phyloP scores from a whole-genome alignment of 2,888 invertebrate species.

The Cataglyphis livida region DNA sequence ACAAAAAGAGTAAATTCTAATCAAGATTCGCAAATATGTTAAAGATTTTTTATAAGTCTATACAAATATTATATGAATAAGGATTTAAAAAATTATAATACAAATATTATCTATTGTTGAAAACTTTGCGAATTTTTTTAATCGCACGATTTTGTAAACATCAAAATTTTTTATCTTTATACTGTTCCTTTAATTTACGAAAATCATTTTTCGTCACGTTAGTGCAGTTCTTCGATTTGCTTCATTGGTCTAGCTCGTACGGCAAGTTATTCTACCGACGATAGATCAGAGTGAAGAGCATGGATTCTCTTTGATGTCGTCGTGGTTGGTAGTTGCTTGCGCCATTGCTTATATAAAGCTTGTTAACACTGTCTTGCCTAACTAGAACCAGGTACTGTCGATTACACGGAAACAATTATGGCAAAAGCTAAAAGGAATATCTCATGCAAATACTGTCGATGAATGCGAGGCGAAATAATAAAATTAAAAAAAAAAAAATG shows the following conservation, averaged over 20 bases:
- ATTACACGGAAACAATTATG: slow-evolving; percentile 42
- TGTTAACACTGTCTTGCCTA: slow-evolving; percentile 69
- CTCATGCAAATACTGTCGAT: background rate
- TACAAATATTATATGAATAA: background rate
- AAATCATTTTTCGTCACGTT: slow-evolving; percentile 9
- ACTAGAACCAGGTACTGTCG: slow-evolving; percentile 36
- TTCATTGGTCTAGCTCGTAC: slow-evolving; percentile 28
- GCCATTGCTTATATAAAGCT: slow-evolving; percentile 72
- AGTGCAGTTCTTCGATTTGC: slow-evolving; percentile 13
- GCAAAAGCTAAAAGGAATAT: slow-evolving; percentile 26
- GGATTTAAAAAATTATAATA: background rate
- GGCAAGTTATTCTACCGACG: slow-evolving; percentile 34
- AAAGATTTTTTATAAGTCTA: background rate
- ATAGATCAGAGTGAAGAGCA: slow-evolving; percentile 59
- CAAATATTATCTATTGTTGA: slow-evolving; percentile 4
- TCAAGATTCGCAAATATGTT: background rate
- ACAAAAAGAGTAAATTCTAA: background rate
- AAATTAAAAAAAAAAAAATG: background rate
- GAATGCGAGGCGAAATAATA: background rate
- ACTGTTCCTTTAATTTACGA: background rate
- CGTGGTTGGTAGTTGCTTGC: slow-evolving; percentile 55
- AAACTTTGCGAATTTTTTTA: background rate
- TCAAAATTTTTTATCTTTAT: background rate
- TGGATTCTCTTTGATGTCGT: slow-evolving; percentile 70
- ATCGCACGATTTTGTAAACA: background rate